Conservation (phyloP, 30 jellyfish, hydroid and myxozoan genomes). For the Cassiopea xamachana region DNA sequence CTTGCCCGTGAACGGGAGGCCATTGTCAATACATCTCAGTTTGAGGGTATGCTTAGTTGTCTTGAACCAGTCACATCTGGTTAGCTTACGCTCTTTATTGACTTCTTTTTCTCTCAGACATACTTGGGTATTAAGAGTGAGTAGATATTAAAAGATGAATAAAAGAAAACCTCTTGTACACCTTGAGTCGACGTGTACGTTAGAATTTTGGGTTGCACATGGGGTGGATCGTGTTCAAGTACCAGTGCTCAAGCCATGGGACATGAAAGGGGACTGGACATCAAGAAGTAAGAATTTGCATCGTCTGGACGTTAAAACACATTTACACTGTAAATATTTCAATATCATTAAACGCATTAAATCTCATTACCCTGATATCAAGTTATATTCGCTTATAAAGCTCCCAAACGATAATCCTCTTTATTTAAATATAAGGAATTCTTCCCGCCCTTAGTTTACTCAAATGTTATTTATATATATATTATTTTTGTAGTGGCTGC, state of each 20-base stretch:
- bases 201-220: neutral
- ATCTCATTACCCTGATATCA: no score
- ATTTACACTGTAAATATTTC: neutral
- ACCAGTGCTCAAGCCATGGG: neutral
- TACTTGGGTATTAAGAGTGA: neutral
- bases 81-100: neutral
- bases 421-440: no score
- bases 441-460: no score
- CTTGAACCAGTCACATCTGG: constrained; percentile 5
- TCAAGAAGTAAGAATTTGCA: neutral
- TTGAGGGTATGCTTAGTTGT: neutral
- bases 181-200: neutral
- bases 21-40: neutral
- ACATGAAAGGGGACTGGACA: neutral
- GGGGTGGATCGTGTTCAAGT: neutral
- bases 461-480: no score
- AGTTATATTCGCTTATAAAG: no score
- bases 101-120: neutral
- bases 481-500: no score
- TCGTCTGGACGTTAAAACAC: neutral
- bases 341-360: no score
- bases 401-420: no score
- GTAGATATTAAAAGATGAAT: neutral
- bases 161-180: neutral
- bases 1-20: neutral